Evolutionary conservation across 2,888 invertebrate genomes (phyloP).

Genomic region (Pandemis corylana): DNA sequence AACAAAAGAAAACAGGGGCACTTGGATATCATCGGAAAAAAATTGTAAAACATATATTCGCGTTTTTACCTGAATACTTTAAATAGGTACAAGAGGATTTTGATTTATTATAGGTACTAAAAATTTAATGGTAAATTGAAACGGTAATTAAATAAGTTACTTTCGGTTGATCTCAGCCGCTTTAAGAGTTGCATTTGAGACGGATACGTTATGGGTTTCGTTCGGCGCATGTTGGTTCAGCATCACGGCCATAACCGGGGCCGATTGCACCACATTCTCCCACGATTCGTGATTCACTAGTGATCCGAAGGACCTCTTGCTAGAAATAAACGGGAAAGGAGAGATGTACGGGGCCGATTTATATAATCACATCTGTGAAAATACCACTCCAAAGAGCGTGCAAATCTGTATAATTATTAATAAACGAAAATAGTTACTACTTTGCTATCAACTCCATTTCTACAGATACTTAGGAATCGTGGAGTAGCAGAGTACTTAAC

Average conservation of each 20-base stretch:
- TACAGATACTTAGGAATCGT: too few species aligned
- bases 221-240: slow-evolving; percentile 50
- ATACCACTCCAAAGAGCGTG: too few species aligned
- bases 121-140: not conserved
- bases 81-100: too few species aligned
- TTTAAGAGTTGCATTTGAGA: not conserved
- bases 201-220: not conserved
- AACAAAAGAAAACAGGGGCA: too few species aligned
- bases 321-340: not conserved
- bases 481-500: too few species aligned
- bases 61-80: too few species aligned
- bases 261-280: slow-evolving; percentile 75
- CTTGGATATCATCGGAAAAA: too few species aligned
- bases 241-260: slow-evolving; percentile 67
- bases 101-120: not conserved
- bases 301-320: slow-evolving; percentile 45
- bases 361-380: too few species aligned
- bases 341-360: not conserved
- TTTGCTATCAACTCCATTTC: too few species aligned
- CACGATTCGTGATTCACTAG: slow-evolving; percentile 74
- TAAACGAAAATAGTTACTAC: too few species aligned
- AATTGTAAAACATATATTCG: too few species aligned
- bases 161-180: not conserved
- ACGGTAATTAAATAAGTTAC: not conserved
- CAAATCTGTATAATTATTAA: too few species aligned